Percentiles rank a stretch among this genome's conserved stretches.
Evolutionary conservation across 2,113 vertebrate genomes (phyloP).

Genomic region (Promerops cafer): DNA sequence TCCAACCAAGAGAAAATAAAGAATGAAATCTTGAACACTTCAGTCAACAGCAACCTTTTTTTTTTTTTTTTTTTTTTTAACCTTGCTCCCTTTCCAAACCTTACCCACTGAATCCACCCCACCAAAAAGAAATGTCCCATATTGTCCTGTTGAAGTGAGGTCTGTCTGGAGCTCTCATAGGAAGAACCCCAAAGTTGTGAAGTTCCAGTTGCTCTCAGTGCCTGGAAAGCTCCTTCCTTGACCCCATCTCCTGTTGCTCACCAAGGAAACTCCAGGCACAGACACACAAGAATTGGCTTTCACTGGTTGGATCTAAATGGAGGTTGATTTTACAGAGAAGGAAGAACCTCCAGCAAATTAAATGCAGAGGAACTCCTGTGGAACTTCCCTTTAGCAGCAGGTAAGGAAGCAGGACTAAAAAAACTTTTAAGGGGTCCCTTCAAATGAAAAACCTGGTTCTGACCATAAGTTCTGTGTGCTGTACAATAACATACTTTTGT

Average conservation of each 20-base stretch:
- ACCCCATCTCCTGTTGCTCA: neutral
- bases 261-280: neutral
- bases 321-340: neutral
- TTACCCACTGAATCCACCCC: neutral
- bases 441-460: neutral
- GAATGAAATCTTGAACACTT: neutral
- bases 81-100: neutral
- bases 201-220: neutral
- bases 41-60: neutral
- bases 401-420: neutral
- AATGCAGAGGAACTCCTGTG: neutral
- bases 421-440: neutral
- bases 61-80: neutral
- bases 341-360: neutral
- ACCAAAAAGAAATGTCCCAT: neutral
- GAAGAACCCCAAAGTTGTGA: neutral
- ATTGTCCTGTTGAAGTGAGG: neutral
- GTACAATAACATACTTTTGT: neutral
- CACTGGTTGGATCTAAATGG: neutral
- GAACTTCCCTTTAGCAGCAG: neutral
- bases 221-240: neutral
- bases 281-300: neutral
- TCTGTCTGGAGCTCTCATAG: neutral
- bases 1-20: neutral
- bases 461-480: neutral